A percentile compares a stretch with the other conserved stretches of the same genome.
Evolutionary conservation across 2,888 invertebrate genomes (phyloP).

Genomic region (Lasioglossum zephyrum): DNA sequence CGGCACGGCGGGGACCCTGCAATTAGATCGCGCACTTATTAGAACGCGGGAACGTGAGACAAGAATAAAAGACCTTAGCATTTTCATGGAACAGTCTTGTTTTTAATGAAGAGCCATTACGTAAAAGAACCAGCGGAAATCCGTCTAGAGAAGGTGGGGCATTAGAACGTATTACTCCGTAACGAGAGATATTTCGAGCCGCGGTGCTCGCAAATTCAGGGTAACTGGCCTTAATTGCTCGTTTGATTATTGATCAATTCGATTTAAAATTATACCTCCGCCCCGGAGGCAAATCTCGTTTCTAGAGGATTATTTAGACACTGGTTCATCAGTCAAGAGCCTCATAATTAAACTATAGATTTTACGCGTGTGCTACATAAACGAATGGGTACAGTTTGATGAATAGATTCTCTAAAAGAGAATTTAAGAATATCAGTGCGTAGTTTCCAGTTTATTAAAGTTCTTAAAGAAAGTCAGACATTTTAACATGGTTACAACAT

Average conservation of each 20-base stretch:
- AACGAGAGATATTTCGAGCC: neutral
- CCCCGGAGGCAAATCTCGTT: neutral
- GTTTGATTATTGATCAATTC: neutral
- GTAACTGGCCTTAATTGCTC: neutral
- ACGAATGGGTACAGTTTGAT: neutral
- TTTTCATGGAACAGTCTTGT: conserved; percentile 34
- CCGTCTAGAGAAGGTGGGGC: too few relatives aligned
- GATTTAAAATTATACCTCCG: neutral
- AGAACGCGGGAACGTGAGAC: conserved; percentile 66
- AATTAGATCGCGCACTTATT: conserved; percentile 77
- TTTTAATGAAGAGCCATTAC: conserved; percentile 24
- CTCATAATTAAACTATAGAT: neutral
- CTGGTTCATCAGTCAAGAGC: neutral
- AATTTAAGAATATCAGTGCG: neutral
- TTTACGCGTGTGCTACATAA: neutral
- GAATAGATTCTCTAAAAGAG: neutral
- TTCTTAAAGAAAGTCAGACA: neutral
- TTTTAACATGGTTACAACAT: neutral
- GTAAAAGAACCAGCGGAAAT: conserved; percentile 2
- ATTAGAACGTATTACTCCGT: neutral
- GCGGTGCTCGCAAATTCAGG: neutral
- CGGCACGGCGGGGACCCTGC: conserved; percentile 56
- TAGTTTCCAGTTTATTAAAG: neutral
- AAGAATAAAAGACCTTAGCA: conserved; percentile 42
- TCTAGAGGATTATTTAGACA: neutral